Conservation (phyloP, 2,888 invertebrate genomes). For the Cecidostiba fungosa region DNA sequence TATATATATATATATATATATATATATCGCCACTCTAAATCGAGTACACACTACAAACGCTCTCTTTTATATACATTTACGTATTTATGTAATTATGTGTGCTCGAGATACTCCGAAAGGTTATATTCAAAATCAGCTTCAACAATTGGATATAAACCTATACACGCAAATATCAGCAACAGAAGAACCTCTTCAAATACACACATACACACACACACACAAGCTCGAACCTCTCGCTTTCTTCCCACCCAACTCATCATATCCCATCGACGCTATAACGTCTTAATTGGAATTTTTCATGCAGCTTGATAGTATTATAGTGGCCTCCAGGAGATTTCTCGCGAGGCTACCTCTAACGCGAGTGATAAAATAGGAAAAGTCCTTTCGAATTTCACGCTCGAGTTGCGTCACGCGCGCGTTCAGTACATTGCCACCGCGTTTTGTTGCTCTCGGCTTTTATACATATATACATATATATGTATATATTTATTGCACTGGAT, state of each 20-base stretch:
- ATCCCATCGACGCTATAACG: not conserved
- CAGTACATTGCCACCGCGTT: slow-evolving; percentile 28
- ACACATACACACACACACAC: not conserved
- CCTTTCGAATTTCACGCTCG: slow-evolving; percentile 62
- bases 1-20: too few relatives aligned
- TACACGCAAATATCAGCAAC: not conserved
- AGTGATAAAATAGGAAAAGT: slow-evolving; percentile 61
- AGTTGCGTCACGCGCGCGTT: slow-evolving; percentile 54
- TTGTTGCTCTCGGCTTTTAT: slow-evolving; percentile 15
- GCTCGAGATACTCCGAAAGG: not conserved
- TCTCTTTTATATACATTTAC: not conserved
- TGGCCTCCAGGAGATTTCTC: not conserved
- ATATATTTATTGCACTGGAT: not conserved
- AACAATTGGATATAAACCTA: too few relatives aligned
- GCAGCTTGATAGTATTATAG: not conserved
- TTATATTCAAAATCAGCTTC: too few relatives aligned
- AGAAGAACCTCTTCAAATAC: not conserved
- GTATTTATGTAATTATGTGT: not conserved
- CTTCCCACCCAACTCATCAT: not conserved
- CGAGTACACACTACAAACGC: not conserved
- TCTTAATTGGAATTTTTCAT: slow-evolving; percentile 17
- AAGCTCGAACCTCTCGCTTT: not conserved
- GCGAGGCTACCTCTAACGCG: not conserved
- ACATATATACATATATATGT: not conserved
- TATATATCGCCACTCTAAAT: not conserved